Percentiles rank a stretch among this genome's conserved stretches.
These are phyloP conservation scores for Sylvietta virens DNA, from an alignment of 2,113 vertebrate species.

Conservation along the genomic window DNA sequence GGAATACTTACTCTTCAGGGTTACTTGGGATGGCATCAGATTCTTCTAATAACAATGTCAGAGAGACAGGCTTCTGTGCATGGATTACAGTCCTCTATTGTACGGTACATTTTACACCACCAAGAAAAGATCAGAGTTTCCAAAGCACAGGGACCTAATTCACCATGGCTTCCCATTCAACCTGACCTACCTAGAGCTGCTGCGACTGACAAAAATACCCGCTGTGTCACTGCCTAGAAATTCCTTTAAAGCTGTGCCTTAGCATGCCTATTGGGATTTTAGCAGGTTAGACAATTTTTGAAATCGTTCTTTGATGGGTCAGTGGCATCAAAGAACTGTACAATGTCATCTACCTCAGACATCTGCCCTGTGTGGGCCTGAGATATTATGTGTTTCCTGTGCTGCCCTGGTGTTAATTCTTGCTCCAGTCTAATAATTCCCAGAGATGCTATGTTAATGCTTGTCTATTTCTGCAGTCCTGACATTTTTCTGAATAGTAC, in stretches of 20 bases:
- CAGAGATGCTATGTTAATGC: not conserved
- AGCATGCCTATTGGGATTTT: not conserved
- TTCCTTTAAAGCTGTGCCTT: not conserved
- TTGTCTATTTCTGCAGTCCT: not conserved
- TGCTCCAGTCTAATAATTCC: not conserved
- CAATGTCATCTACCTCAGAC: not conserved
- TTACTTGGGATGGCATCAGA: not conserved
- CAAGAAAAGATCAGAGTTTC: not conserved
- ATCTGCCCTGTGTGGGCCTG: not conserved
- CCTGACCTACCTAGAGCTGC: not conserved
- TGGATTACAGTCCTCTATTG: not conserved
- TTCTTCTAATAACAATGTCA: not conserved
- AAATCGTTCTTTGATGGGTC: not conserved
- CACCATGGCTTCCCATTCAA: not conserved
- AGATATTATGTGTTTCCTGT: not conserved
- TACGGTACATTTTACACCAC: not conserved
- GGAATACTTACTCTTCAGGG: not conserved
- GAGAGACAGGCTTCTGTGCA: not conserved
- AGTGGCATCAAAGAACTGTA: not conserved
- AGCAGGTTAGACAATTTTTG: not conserved
- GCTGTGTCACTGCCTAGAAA: not conserved
- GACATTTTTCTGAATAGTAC: not conserved
- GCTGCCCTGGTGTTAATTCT: not conserved
- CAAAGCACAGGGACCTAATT: not conserved
- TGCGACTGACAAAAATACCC: not conserved